These are phyloP conservation scores for Achatina immaculata DNA, from an alignment of 1,140 invertebrate genomes.

Conservation along the genomic window DNA sequence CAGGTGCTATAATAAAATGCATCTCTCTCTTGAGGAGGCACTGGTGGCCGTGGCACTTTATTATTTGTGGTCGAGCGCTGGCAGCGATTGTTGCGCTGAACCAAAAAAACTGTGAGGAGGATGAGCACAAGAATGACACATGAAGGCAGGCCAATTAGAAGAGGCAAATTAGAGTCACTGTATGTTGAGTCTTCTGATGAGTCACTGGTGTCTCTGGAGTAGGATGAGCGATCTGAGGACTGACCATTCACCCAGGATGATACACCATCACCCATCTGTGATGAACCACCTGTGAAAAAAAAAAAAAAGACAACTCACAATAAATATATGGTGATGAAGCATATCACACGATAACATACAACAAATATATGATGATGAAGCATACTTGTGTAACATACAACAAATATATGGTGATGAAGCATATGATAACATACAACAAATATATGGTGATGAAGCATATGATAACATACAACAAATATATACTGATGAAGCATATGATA, in stretches of 20 bases:
- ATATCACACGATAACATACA: no score
- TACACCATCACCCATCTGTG: not conserved
- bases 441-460: no score
- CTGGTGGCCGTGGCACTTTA: conserved; percentile 49
- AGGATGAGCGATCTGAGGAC: not conserved
- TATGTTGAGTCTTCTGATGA: conserved; percentile 18
- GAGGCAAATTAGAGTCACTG: conserved; percentile 51
- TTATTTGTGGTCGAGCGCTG: conserved; percentile 10
- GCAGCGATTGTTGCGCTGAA: conserved; percentile 50
- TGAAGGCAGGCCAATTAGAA: conserved; percentile 59
- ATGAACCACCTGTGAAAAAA: not conserved
- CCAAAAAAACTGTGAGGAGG: conserved; percentile 52
- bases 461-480: no score
- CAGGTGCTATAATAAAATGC: conserved; percentile 41
- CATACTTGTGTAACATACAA: no score
- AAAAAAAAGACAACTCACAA: not conserved
- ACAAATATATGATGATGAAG: no score
- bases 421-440: no score
- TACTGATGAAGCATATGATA: no score
- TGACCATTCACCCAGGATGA: not conserved
- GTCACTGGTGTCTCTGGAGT: no score
- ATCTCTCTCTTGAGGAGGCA: conserved; percentile 61
- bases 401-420: no score
- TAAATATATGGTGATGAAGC: no score
- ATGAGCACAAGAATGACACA: conserved; percentile 53